Base-by-base conservation (phyloP, 2,888 invertebrate species). In the Eilema griseolum region DNA sequence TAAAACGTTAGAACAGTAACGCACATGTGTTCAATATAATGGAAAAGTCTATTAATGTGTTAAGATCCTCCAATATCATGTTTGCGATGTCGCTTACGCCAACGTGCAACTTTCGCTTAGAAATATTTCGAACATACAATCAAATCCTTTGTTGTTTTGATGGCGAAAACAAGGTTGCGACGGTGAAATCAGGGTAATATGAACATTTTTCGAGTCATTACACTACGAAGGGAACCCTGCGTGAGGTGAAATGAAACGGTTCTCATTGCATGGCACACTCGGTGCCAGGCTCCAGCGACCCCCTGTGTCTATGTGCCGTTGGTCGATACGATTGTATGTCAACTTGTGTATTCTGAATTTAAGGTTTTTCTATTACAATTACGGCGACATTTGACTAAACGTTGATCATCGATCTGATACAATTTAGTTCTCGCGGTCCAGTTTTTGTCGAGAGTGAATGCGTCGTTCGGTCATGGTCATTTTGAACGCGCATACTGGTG, bases 251-350 rank as follows among this genome's bases (percentile, higher is more conserved):
- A 79, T 80, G 82, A 84, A 86, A 79, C 83, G 86, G 83, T 88
- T 90, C 84, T 84, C 83, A 83, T 88, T 83, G 86, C 88, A 85
- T 80, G 88, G 89, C 83, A 84, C 90, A 86, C 79, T 87, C 90
- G 87, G 92, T 91, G 87, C 95, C 95, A 92, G 95, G 91, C 93
- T 90, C 94, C 91, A 89, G 70, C 84, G 82, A 85, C 89, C 90
- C 90, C 89, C 83, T 83, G 81, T 85, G 33, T 33, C 57, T 66
- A 85, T 84, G 80, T 80, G 78, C 81, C 78, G 80, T 80, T 87
- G 89, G 88, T 93, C 90, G 90, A 91, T 93, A 90, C 85, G 78
- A 77, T 73, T 80, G 78, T 85, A 86, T 84, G 83, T 84, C 87
- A 86, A 86, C 83, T 59, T 81, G 80, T 77, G 80, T 83, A 76